Conservation (phyloP, 1,140 invertebrate species). For the Pogonomyrmex barbatus region DNA sequence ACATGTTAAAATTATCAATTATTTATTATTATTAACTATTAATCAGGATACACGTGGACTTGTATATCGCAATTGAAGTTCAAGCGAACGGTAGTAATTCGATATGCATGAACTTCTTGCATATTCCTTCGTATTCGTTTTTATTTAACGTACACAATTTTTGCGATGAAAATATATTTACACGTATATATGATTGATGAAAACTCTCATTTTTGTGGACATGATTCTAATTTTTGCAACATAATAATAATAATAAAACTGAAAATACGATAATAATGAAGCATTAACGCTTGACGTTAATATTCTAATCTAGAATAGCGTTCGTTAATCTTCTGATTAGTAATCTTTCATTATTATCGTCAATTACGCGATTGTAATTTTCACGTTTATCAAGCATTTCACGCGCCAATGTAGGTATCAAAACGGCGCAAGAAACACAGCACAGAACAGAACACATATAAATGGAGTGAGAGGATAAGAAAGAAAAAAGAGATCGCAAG, state of each 20-base stretch:
- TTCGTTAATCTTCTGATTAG: background rate
- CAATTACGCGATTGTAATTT: background rate
- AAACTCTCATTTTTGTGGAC: background rate
- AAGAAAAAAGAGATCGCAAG: conserved; percentile 66
- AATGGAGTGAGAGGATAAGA: conserved; percentile 59
- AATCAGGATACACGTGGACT: background rate
- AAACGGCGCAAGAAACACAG: conserved; percentile 5
- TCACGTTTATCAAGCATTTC: conserved; percentile 8
- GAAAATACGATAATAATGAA: background rate
- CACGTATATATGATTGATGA: too few relatives aligned
- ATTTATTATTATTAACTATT: conserved; percentile 31
- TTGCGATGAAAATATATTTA: background rate
- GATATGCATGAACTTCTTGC: conserved; percentile 11
- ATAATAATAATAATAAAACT: background rate
- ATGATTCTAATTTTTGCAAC: background rate
- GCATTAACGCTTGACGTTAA: background rate
- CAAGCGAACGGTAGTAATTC: background rate
- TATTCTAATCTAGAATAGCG: background rate
- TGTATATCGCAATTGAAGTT: background rate
- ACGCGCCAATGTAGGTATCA: background rate
- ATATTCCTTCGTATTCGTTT: background rate
- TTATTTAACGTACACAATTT: background rate
- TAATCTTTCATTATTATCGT: background rate
- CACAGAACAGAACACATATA: conserved; percentile 34
- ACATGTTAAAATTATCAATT: background rate